Evolutionary conservation across 2,888 invertebrate species (phyloP).

Genomic region (Coecobrya sp.): DNA sequence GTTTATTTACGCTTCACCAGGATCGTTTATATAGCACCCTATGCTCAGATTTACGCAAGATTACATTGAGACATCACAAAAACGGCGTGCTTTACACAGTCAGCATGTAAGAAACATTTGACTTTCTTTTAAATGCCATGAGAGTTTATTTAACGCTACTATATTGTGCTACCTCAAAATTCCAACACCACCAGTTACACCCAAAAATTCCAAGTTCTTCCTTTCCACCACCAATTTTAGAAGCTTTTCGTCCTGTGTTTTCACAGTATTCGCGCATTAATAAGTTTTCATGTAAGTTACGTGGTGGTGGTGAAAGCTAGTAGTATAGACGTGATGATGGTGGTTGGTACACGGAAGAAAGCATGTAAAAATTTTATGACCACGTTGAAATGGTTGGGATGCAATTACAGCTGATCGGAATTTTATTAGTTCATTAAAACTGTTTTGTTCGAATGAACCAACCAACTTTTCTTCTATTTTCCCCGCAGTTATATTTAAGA

Average conservation of each 20-base stretch:
- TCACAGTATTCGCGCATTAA: background rate
- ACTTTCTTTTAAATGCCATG: constrained; percentile 36
- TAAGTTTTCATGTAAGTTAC: constrained; percentile 10
- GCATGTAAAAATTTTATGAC: constrained; percentile 79
- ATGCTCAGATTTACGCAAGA: constrained; percentile 62
- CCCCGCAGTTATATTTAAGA: constrained; percentile 10
- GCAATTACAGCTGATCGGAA: constrained; percentile 82
- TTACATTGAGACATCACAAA: constrained; percentile 56
- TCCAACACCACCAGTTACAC: constrained; percentile 43
- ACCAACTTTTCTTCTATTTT: constrained; percentile 34
- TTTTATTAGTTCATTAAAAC: constrained; percentile 83
- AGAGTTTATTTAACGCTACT: constrained; percentile 57
- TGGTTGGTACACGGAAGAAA: background rate
- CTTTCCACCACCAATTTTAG: constrained; percentile 10
- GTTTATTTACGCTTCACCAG: constrained; percentile 68
- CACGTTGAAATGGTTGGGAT: constrained; percentile 71
- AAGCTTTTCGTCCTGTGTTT: background rate
- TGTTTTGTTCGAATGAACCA: constrained; percentile 63
- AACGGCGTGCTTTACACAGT: background rate
- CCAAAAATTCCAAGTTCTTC: constrained; percentile 26
- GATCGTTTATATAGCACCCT: constrained; percentile 66
- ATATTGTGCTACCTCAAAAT: background rate
- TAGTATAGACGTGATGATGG: background rate
- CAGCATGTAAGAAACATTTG: background rate
- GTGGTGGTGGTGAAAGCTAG: background rate